Base-by-base conservation (phyloP, 2,113 vertebrate species). In the Aphelocoma coerulescens region DNA sequence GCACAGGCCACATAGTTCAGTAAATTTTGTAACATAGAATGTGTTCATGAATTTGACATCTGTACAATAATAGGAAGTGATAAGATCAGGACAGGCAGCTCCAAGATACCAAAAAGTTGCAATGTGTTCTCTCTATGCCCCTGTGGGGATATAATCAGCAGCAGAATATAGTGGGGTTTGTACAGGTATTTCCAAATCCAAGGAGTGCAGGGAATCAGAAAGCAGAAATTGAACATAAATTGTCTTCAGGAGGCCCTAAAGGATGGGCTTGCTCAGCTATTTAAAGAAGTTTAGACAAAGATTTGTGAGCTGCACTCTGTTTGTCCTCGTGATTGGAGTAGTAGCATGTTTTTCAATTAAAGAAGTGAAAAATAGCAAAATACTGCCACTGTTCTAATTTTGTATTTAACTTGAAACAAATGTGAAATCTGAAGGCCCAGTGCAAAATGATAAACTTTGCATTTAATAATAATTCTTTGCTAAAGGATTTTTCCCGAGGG, bases 261-360 rank as follows among this genome's bases (percentile, higher is more conserved):
- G 33, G 63, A 52, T 49, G 30, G 41, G 24, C 8, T 37, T 66
- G 27, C 48, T 49, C 7, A 20, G 19, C n/a, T 79, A 0, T 74
- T 73, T n/a, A 30, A 78, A 74, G 27, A n/a, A 12, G 11, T 32
- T 54, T 49, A 59, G 28, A 16, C 37, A 73, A 44, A 77, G 81
- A 55, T 20, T 54, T 1, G 0, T 63, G 2, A n/a, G 37, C 8
- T 41, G 20, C 28, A 4, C 59, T 74, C 26, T 84, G 0, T 14
- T 77, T 44, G 54, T 74, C 39, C 32, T 62, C 37, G 5, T 33
- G 6, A 49, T 52, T 15, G 21, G 21, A 22, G 3, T 43, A 32
- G 30, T 75, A 27, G 18, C 22, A 33, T 6, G 14, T 54, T 74
- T 62, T n/a, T n/a, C 41, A 26, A 15, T 63, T 37, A 32, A 63